These are phyloP conservation scores for Pseudolaguvia tuberculata DNA, from an alignment of 2,113 vertebrate species.

Conservation along the genomic window DNA sequence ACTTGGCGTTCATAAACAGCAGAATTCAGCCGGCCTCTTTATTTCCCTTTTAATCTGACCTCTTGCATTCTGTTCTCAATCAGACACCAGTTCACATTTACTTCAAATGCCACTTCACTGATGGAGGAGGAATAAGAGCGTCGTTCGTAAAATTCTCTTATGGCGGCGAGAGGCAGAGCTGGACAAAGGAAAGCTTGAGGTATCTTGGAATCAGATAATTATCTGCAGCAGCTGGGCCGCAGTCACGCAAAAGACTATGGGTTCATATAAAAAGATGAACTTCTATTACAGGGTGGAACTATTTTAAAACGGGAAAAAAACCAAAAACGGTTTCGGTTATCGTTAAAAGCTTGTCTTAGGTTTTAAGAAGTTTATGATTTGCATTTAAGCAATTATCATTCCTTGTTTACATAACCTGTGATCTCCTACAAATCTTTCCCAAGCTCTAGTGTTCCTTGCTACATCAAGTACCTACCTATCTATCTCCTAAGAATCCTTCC, in stretches of 20 bases:
- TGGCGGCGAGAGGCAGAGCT: constrained; percentile 18
- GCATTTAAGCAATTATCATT: too few relatives aligned
- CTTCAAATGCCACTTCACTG: constrained; percentile 51
- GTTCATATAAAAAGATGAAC: constrained; percentile 17
- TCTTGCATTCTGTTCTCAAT: constrained; percentile 59
- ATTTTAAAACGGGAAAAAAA: constrained; percentile 8
- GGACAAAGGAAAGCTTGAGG: constrained; percentile 13
- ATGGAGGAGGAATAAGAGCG: constrained; percentile 38
- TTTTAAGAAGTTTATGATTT: too few relatives aligned
- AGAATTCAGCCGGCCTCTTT: constrained; percentile 46
- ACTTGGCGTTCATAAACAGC: constrained; percentile 51
- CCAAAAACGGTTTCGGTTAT: neutral
- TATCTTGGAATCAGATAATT: constrained; percentile 19
- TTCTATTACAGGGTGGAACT: neutral
- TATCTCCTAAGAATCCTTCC: too few relatives aligned
- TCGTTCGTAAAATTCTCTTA: constrained; percentile 45
- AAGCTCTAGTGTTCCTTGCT: too few relatives aligned
- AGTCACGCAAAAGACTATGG: constrained; percentile 24
- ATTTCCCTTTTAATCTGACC: constrained; percentile 42
- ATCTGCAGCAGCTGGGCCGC: constrained; percentile 16
- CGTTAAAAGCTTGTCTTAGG: too few relatives aligned
- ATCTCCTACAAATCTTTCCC: too few relatives aligned
- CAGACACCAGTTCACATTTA: constrained; percentile 51
- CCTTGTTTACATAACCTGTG: too few relatives aligned
- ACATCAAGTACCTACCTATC: too few relatives aligned